Evolutionary conservation across 1,140 invertebrate species (phyloP), one percentile per base, ranked within the genome.

Genomic region (Stegodyphus mimosarum): DNA sequence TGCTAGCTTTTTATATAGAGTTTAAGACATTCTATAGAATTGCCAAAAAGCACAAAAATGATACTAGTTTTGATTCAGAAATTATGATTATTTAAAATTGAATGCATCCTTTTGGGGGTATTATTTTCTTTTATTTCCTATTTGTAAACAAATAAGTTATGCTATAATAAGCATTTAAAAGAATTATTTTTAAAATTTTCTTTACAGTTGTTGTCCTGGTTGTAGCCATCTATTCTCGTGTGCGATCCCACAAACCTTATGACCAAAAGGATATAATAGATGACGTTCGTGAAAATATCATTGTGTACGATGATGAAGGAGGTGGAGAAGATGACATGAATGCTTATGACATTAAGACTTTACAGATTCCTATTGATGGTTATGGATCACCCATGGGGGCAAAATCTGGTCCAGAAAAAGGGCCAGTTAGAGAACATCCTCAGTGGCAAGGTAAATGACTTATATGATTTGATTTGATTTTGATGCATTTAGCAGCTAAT

Each of bases 311-410:
- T 88, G 98, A 99, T 90, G 98, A 99, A 91, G 97, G 97, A 13
- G 97, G 96, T 89, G 97, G 97, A 88, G 97, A 99, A 91, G 98
- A 99, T 89, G 98, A 99, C 89, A 98, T 99, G 96, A 98, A 97
- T 3, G 97, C 97, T 13, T 99, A 98, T 90, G 98, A 99, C 90
- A 98, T 99, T 87, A 98, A 96, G 5, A 96, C 96, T 6, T 92
- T 99, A 52, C 96, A 98, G 90, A 99, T 98, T 90, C 97, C 96
- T 6, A 95, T 98, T 78, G 95, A 90, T 74, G 88, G 90, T 17
- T 88, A 88, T 71, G 89, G 88, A 13, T 53, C 78, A 17, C 87
- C 87, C 66, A 64, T 63, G 6, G 78, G 69, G 67, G 81, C 78
- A 15, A 79, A 69, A 53, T 81, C 75, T 13, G 79, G 71, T 60